Evolutionary conservation across 2,888 invertebrate genomes (phyloP), one percentile per base, ranked within the genome.

Genomic region (Gonocerus acuteangulatus): DNA sequence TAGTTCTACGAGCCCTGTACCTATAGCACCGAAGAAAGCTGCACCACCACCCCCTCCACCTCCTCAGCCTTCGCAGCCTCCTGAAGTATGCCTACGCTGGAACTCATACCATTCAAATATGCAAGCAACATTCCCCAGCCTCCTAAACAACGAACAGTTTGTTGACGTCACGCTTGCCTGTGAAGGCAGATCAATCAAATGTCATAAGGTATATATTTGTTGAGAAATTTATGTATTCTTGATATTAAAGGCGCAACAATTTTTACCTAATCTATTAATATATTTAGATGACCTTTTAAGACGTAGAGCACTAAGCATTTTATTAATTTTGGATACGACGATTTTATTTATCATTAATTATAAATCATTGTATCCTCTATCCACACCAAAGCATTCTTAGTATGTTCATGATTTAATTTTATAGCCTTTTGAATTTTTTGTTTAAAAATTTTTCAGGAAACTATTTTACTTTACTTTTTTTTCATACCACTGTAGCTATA

Each of bases 21-120:
- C 60, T 6, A 60, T 60, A 16, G 60, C 60, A 9, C 60, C 60
- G 19, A 60, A 54, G 56, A 61, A 61, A 22, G 4, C 23, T 18
- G 48, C 34, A 2, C 52, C 57, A 13, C 56, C 57, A 39, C 49
- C 57, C 13, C 57, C 42, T 2, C 21, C 48, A 11, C 61, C 27
- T 15, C 39, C 54, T 34, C 52, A 52, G 39, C 62, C 39, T 23
- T 13, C 39, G 2, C 62, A 47, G 15, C 61, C 66, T 4, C 72
- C 74, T 23, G 75, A 76, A 62, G 74, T 77, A 32, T 77, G 76
- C 69, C 72, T 80, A 22, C 74, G 78, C 60, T 80, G 80, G 80
- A 80, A 80, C 71, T 78, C 78, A 62, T 79, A 80, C 68, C 77
- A 79, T 66, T 72, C 74, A 27, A 80, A 80, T 66, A 77, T 80